A percentile compares a stretch with the other conserved stretches of the same genome.
Conservation (phyloP, 2,113 vertebrate genomes). For the Callocephalon fimbriatum region DNA sequence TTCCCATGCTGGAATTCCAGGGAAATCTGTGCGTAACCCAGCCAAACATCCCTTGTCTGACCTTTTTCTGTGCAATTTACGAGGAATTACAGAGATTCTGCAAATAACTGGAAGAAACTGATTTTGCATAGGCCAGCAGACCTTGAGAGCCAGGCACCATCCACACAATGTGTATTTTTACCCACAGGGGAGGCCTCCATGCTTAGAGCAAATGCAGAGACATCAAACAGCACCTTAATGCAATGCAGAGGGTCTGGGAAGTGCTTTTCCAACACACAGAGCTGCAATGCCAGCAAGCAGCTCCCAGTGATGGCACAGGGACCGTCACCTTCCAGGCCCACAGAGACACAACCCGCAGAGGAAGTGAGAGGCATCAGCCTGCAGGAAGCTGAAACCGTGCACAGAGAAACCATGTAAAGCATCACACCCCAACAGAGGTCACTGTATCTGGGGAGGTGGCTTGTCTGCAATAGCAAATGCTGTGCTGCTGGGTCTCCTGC, state of each 20-base stretch:
- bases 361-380: accelerated
- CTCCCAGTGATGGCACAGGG: accelerated
- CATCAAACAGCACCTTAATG: neutral
- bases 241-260: neutral
- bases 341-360: accelerated
- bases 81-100: neutral
- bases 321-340: neutral
- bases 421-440: accelerated
- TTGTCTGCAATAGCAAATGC: accelerated
- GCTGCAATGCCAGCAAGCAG: neutral
- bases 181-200: neutral
- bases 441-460: accelerated
- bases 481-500: neutral
- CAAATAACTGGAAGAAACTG: neutral
- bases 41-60: neutral
- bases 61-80: accelerated
- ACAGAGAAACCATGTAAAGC: accelerated
- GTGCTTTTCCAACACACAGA: accelerated
- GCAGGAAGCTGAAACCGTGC: neutral
- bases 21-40: neutral
- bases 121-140: neutral
- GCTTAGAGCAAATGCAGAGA: neutral
- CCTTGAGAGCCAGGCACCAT: neutral
- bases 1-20: neutral
- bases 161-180: accelerated